Conservation (phyloP, 2,113 vertebrate genomes). For the Apaloderma vittatum region DNA sequence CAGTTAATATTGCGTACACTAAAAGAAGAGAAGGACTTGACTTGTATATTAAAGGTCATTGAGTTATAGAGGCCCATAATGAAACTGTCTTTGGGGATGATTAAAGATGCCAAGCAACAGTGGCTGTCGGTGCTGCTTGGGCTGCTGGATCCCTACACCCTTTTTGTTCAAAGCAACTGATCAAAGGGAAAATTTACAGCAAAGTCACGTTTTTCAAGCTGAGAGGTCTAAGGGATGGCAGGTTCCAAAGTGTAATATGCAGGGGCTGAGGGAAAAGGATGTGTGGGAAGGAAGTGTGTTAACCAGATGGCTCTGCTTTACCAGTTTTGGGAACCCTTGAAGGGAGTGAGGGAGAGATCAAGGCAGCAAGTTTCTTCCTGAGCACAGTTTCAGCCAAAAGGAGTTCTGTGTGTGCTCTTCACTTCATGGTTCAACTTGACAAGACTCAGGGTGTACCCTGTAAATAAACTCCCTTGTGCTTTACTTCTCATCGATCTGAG, state of each 20-base stretch:
- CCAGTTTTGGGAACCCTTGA: conserved; percentile 42
- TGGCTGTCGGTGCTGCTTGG: neutral
- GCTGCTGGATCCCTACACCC: neutral
- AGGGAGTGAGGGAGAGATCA: conserved; percentile 30
- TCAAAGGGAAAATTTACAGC: conserved; percentile 10
- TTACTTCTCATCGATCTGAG: neutral
- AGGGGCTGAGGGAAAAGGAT: conserved; percentile 41
- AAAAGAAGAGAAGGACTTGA: neutral
- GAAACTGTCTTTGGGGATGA: conserved; percentile 7
- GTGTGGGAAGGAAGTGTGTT: conserved; percentile 52
- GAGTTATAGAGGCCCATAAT: conserved; percentile 11
- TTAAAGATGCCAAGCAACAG: conserved; percentile 3
- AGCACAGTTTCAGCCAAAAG: conserved; percentile 25
- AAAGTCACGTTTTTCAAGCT: neutral
- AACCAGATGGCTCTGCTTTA: conserved; percentile 54
- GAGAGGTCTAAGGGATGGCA: conserved; percentile 32
- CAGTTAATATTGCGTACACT: neutral
- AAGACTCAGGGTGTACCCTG: neutral
- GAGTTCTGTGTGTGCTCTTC: neutral
- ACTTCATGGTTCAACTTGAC: neutral
- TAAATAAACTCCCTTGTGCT: neutral
- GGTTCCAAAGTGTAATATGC: conserved; percentile 42
- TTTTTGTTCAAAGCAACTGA: neutral
- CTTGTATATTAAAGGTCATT: neutral
- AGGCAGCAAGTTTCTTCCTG: conserved; percentile 27